Evolutionary conservation across 2,797 vertebrate genomes (phyloP).

Genomic region (Hippocampus kuda): DNA sequence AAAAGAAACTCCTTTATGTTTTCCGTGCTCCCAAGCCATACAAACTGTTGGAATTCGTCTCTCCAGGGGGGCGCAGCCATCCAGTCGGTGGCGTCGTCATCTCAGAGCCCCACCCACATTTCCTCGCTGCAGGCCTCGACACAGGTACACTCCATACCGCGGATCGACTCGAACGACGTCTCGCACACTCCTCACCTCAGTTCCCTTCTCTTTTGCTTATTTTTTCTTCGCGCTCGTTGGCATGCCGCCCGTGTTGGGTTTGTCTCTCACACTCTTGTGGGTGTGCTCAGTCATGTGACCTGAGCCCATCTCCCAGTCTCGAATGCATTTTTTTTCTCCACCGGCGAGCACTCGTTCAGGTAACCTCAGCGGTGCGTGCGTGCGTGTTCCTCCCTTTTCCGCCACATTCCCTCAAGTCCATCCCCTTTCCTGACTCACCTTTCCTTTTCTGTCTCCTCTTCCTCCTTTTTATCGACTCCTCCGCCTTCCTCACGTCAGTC

Average conservation of each 20-base stretch:
- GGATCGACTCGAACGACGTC: too few relatives aligned
- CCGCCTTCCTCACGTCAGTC: slow-evolving; percentile 49
- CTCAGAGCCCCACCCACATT: slow-evolving; percentile 59
- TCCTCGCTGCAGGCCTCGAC: slow-evolving; percentile 64
- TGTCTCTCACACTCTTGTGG: slow-evolving; percentile 10
- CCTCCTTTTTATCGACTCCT: background rate
- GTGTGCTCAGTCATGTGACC: slow-evolving; percentile 49
- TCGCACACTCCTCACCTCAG: slow-evolving; percentile 8
- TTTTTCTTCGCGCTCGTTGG: slow-evolving; percentile 19
- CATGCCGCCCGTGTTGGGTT: slow-evolving; percentile 42
- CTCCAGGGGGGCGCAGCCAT: slow-evolving; percentile 38
- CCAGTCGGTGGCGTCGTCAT: slow-evolving; percentile 41
- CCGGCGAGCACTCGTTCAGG: slow-evolving; percentile 58
- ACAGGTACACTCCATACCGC: slow-evolving; percentile 65
- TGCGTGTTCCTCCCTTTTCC: background rate
- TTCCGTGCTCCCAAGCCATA: background rate
- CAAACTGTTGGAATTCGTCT: background rate
- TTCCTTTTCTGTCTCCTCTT: slow-evolving; percentile 7
- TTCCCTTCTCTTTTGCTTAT: slow-evolving; percentile 28
- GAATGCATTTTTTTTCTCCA: slow-evolving; percentile 60
- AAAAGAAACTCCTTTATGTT: background rate
- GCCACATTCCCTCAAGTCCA: background rate
- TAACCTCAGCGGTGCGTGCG: slow-evolving; percentile 14
- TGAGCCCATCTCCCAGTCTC: slow-evolving; percentile 54
- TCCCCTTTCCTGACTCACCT: slow-evolving; percentile 5